Conservation (phyloP, 23 tunicate species). For the Ascidia mentula region DNA sequence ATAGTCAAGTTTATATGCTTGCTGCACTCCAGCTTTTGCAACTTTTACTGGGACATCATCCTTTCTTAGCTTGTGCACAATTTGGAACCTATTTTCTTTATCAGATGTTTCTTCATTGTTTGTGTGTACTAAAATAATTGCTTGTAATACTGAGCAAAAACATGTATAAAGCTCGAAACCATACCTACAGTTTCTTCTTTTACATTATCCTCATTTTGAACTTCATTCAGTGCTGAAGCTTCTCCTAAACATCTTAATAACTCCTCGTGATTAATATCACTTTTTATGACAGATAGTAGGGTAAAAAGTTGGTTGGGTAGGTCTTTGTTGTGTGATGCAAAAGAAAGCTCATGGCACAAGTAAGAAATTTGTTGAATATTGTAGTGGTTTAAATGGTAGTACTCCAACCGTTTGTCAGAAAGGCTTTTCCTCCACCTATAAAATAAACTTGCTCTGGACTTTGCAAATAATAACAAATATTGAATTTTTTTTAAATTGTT, state of each 20-base stretch:
- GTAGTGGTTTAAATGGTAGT: conserved; percentile 66
- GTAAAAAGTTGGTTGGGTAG: conserved; percentile 60
- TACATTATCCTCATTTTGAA: too few relatives aligned
- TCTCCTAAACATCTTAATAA: conserved; percentile 15
- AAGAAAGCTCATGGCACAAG: conserved; percentile 54
- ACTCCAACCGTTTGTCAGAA: conserved; percentile 35
- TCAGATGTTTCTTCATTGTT: not conserved
- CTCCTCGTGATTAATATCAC: conserved; percentile 9
- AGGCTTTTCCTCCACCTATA: conserved; percentile 40
- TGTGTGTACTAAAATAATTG: too few relatives aligned
- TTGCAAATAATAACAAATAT: too few relatives aligned
- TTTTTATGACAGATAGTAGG: conserved; percentile 28
- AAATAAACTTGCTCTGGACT: too few relatives aligned
- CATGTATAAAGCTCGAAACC: too few relatives aligned
- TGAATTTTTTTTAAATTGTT: too few relatives aligned
- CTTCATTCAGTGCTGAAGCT: conserved; percentile 18
- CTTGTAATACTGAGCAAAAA: too few relatives aligned
- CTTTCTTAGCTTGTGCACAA: conserved; percentile 26
- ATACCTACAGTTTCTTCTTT: too few relatives aligned
- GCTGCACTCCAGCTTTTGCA: conserved; percentile 64
- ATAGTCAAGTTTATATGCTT: conserved; percentile 22
- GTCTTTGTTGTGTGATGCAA: not conserved
- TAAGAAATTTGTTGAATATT: conserved; percentile 60
- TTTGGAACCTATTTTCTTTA: conserved; percentile 11
- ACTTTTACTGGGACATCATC: conserved; percentile 32